Base-by-base conservation (phyloP, 1,140 invertebrate genomes). In the Kradibia gibbosae region DNA sequence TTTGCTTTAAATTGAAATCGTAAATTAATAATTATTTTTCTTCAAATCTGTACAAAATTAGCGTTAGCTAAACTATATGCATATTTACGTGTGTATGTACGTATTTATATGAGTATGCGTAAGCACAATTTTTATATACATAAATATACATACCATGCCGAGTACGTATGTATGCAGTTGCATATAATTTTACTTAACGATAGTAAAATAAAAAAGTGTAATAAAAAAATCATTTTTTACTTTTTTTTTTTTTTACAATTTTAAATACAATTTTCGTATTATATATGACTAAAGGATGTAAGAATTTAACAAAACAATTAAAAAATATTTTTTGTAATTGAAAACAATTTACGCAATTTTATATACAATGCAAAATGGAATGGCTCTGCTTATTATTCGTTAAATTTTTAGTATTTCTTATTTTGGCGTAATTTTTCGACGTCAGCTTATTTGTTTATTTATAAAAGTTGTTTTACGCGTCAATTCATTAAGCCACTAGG, bases 151-250 rank as follows among this genome's bases (percentile, higher is more conserved):
- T 17, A 39, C n/a, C n/a, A n/a, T 22, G 0, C 1, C 13, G 13
- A 34, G 55, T 73, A 17, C 10, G 28, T 20, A 73, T 28, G 31
- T 73, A 25, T 71, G 28, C 36, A 76, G n/a, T 28, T 60, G 62
- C 34, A 57, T 45, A 50, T 20, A 25, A 81, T 67, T 81, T 81
- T 81, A 81, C 67, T 81, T 50, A 75, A 55, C 15, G 67, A 39
- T 74, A 80, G 28, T n/a, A 39, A 73, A 74, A 67, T 81, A 81
- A 75, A 81, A 31, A 42, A 81, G 57, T 67, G 67, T 67, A 45
- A 3, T 75, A 55, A 53, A 11, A 60, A 31, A 34, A 34, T 53
- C 48, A 45, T 34, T 55, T 42, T 55, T 70, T 62, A 74, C 10
- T 74, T 80, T 74, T 48, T 42, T 79, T 55, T 72, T 48, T 72